These are phyloP conservation scores for Mus caroli DNA, from an alignment of 2,797 vertebrate genomes.

Conservation along the genomic window DNA sequence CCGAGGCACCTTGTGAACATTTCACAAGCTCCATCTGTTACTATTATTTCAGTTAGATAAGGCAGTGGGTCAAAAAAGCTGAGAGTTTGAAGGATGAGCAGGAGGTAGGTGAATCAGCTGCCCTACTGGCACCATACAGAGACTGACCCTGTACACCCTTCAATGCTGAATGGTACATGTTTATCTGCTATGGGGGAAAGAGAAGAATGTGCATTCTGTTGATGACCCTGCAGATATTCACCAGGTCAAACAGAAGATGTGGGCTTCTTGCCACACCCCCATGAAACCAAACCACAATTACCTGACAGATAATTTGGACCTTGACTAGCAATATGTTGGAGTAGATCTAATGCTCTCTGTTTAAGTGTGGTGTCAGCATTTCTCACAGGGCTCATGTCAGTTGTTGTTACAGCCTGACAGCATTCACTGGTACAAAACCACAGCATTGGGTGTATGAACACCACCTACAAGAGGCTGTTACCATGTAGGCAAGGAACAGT, in stretches of 20 bases:
- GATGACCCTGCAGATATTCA: not conserved
- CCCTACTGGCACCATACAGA: not conserved
- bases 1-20: accelerated
- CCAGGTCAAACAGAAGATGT: not conserved
- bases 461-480: not conserved
- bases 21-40: not conserved
- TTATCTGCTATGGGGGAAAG: not conserved
- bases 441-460: not conserved
- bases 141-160: accelerated
- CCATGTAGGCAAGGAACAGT: not conserved
- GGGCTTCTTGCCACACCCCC: not conserved
- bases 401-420: not conserved
- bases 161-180: not conserved
- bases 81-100: accelerated
- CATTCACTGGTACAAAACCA: not conserved
- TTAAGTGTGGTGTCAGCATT: not conserved
- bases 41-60: not conserved
- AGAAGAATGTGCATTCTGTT: accelerated
- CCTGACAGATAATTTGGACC: not conserved
- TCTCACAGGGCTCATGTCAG: not conserved
- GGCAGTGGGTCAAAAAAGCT: not conserved
- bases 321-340: not conserved
- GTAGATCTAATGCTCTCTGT: not conserved
- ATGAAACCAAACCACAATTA: not conserved
- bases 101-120: accelerated